phyloP scores from a whole-genome alignment of 2,797 vertebrate species.

The Apogon talboti region DNA sequence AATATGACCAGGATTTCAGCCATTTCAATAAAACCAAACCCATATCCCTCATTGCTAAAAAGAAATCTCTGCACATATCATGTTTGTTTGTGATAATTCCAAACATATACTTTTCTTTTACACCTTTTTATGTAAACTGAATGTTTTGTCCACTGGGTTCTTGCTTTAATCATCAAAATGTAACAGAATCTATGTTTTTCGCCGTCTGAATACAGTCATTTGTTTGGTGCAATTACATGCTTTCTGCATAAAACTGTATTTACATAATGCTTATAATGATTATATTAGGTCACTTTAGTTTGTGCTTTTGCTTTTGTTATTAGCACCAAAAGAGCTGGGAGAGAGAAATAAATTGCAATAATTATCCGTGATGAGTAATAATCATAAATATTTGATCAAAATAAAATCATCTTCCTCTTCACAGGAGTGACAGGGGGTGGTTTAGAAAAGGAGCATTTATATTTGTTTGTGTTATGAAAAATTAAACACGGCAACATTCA shows the following conservation, averaged over 20 bases:
- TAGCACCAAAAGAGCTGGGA: slow-evolving; percentile 57
- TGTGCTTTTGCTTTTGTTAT: slow-evolving; percentile 47
- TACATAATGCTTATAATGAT: slow-evolving; percentile 72
- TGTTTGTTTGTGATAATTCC: neutral
- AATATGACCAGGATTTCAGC: too few species aligned
- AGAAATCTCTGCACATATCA: too few species aligned
- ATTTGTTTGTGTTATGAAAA: slow-evolving; percentile 71
- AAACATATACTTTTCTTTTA: neutral
- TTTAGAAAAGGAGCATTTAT: slow-evolving; percentile 65
- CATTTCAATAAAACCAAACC: too few species aligned
- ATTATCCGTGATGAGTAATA: slow-evolving; percentile 67
- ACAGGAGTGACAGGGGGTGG: slow-evolving; percentile 41
- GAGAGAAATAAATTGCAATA: slow-evolving; percentile 67
- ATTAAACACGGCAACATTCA: slow-evolving; percentile 68
- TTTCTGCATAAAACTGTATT: slow-evolving; percentile 73
- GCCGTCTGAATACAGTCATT: slow-evolving; percentile 34
- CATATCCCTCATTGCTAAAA: neutral
- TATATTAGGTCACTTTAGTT: slow-evolving; percentile 60
- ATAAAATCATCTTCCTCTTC: slow-evolving; percentile 36
- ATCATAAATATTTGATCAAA: slow-evolving; percentile 78
- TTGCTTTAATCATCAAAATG: slow-evolving; percentile 49
- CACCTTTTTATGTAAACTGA: slow-evolving; percentile 30
- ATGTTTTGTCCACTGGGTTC: slow-evolving; percentile 37
- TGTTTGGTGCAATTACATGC: slow-evolving; percentile 69
- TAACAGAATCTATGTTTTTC: slow-evolving; percentile 56